Evolutionary conservation across 2,113 vertebrate species (phyloP), one percentile per base, ranked within the genome.

Genomic region (Pandion haliaetus): DNA sequence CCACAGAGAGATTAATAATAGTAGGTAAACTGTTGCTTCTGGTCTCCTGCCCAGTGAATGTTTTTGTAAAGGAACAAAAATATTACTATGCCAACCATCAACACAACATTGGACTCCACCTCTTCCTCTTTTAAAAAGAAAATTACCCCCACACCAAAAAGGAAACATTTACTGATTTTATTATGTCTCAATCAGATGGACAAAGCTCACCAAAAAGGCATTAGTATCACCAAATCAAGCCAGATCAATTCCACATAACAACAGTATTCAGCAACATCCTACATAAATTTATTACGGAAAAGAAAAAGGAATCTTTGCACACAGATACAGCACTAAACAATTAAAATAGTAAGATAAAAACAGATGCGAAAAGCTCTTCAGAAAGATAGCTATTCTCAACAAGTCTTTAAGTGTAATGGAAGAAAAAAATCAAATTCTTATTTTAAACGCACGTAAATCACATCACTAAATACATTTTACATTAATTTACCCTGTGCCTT

Each of bases 11-110:
- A 88, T 87, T 72, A 95, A 93, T 72, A 95, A 93, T 52, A 77
- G 58, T 21, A 90, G 71, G 47, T 84, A 72, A 96, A 94, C n/a
- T 83, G 19, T 87, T 88, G 69, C 54, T 95, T 91, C 76, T 96
- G 81, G 73, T 95, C 87, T 88, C 58, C 74, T 72, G 66, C 85
- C 85, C 81, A 95, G 69, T 12, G n/a, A 92, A 90, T 36, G 70
- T 31, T 74, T 83, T 89, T 59, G 82, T 93, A 83, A 89, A 85
- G 83, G 15, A 85, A 66, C n/a, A 80, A 42, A 94, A 83, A 34
- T 34, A 95, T 92, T 36, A 47, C 82, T 82, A 28, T 85, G 76
- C 76, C 82, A 95, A 59, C 54, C 42, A 71, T 58, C 77, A 81
- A 85, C 32, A 80, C 12, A 80, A 28, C 44, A 25, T 0, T 40